A percentile compares a stretch with the other conserved stretches of the same genome.
Conservation (phyloP, 2,113 vertebrate genomes). For the Sisor rabdophorus region DNA sequence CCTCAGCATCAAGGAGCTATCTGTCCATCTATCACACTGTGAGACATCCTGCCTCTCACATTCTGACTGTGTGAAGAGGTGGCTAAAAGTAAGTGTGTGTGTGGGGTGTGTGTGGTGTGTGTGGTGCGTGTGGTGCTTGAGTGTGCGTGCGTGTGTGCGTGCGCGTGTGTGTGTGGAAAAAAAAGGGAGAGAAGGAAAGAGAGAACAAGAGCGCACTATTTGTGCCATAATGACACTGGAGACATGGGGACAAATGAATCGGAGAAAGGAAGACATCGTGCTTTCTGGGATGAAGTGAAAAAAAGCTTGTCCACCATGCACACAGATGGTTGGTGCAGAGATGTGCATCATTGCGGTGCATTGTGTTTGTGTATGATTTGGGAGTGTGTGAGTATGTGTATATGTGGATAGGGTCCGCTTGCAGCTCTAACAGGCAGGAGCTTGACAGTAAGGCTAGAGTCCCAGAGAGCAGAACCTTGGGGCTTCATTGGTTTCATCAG, state of each 20-base stretch:
- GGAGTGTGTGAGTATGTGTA: constrained; percentile 16
- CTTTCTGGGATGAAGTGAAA: constrained; percentile 18
- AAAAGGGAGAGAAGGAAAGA: no score
- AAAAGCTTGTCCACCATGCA: not conserved
- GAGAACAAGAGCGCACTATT: constrained; percentile 19
- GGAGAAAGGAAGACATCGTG: constrained; percentile 18
- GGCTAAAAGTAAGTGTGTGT: not conserved
- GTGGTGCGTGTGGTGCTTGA: constrained; percentile 1
- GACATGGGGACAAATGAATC: constrained; percentile 38
- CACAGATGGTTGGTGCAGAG: constrained; percentile 3
- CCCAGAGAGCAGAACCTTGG: constrained; percentile 63
- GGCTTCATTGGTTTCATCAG: constrained; percentile 65
- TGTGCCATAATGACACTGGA: constrained; percentile 30
- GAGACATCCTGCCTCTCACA: constrained; percentile 50
- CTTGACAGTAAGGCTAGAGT: constrained; percentile 66
- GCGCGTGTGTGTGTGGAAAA: constrained; percentile 11
- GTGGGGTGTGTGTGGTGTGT: not conserved
- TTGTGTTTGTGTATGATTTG: constrained; percentile 48
- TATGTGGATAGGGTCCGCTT: constrained; percentile 55
- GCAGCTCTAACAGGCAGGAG: constrained; percentile 34
- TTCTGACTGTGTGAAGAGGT: constrained; percentile 17
- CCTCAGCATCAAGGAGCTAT: constrained; percentile 64
- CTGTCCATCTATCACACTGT: constrained; percentile 68
- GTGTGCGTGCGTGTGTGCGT: not conserved
- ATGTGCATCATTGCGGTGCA: constrained; percentile 7